Evolutionary conservation across 2,113 vertebrate species (phyloP).

Genomic region (Pterocles burchelli): DNA sequence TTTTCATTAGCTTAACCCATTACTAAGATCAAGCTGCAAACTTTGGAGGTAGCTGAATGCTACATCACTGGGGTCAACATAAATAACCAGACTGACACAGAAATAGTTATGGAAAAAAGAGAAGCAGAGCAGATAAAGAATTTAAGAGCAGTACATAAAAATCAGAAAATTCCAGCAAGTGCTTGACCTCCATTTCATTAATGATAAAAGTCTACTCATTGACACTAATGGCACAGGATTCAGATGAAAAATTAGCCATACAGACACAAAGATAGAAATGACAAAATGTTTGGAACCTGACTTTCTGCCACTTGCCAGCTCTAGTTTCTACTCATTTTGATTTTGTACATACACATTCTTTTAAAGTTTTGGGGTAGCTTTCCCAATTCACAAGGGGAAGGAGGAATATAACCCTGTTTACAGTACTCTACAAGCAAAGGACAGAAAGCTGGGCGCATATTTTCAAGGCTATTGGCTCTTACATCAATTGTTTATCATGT

Average conservation of each 20-base stretch:
- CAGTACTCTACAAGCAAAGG: neutral
- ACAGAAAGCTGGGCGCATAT: neutral
- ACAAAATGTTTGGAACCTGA: neutral
- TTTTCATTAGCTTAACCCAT: neutral
- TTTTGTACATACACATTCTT: neutral
- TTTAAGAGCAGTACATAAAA: neutral
- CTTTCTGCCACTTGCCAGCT: neutral
- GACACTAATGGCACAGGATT: neutral
- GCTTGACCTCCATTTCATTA: neutral
- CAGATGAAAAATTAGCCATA: neutral
- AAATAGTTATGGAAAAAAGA: neutral
- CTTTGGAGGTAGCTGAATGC: neutral
- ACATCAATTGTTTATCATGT: neutral
- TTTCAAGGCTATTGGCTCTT: neutral
- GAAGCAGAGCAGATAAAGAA: neutral
- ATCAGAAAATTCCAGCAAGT: neutral
- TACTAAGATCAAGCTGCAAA: neutral
- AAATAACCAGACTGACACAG: neutral
- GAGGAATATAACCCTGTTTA: neutral
- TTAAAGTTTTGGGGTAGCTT: neutral
- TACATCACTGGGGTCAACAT: neutral
- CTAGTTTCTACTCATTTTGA: neutral
- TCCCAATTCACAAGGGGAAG: neutral
- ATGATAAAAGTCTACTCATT: neutral
- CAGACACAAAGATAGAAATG: neutral